phyloP scores from a whole-genome alignment of 2,797 vertebrate species.

The Crossoptilon crossoptilon region DNA sequence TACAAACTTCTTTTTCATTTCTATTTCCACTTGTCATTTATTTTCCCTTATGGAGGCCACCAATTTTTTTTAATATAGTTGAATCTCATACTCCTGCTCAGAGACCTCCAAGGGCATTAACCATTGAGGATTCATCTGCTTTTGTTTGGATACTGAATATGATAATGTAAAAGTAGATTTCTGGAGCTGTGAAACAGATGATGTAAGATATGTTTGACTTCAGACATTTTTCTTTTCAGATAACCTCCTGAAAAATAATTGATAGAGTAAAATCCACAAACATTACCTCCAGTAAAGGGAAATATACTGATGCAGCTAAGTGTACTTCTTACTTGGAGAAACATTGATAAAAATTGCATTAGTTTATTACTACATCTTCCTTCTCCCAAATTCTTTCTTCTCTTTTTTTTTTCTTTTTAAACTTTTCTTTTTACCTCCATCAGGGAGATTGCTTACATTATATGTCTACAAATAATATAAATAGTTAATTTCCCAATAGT shows the following conservation, averaged over 20 bases:
- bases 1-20: conserved; percentile 2
- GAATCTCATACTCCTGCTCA: not conserved
- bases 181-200: not conserved
- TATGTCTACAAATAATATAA: conserved; percentile 4
- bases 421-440: not conserved
- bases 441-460: not conserved
- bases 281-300: not conserved
- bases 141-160: not conserved
- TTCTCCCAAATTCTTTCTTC: not conserved
- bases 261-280: not conserved
- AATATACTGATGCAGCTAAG: not conserved
- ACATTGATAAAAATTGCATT: not conserved
- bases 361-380: not conserved
- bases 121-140: conserved; percentile 7
- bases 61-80: conserved; percentile 31
- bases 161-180: not conserved
- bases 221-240: not conserved
- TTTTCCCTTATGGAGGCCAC: conserved; percentile 18
- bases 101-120: conserved; percentile 16
- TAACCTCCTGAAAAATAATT: not conserved
- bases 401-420: not conserved
- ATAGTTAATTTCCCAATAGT: conserved; percentile 26
- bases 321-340: not conserved
- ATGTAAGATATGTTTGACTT: not conserved
- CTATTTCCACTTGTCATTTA: conserved; percentile 30